phyloP scores from a whole-genome alignment of 2,113 vertebrate species.

The Benitochromis conjunctus region DNA sequence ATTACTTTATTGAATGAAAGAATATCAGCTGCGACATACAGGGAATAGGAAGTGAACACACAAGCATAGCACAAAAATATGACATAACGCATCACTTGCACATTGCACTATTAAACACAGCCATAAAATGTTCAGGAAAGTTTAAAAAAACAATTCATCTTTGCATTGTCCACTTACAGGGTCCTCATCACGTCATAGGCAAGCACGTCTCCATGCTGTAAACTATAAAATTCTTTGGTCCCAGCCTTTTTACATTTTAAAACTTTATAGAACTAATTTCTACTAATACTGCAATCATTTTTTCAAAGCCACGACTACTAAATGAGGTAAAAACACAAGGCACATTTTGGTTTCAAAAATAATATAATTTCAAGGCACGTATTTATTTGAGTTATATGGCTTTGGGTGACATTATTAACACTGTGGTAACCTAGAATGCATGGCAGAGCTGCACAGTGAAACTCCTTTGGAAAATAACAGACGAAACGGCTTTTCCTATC shows the following conservation, averaged over 20 bases:
- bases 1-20: conserved; percentile 79
- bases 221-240: conserved; percentile 65
- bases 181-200: conserved; percentile 31
- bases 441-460: conserved; percentile 19
- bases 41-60: conserved; percentile 60
- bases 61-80: conserved; percentile 57
- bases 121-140: conserved; percentile 52
- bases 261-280: conserved; percentile 30
- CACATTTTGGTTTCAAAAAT: conserved; percentile 55
- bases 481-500: conserved; percentile 51
- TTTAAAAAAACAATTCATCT: conserved; percentile 26
- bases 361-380: conserved; percentile 55
- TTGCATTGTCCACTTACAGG: conserved; percentile 31
- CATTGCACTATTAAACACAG: conserved; percentile 65
- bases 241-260: conserved; percentile 39
- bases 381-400: conserved; percentile 57
- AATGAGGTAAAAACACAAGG: conserved; percentile 65
- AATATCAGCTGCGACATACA: conserved; percentile 52
- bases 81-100: conserved; percentile 54
- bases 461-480: conserved; percentile 40
- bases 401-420: conserved; percentile 67
- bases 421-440: conserved; percentile 73
- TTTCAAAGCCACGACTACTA: conserved; percentile 40
- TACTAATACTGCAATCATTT: conserved; percentile 63
- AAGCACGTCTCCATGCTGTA: conserved; percentile 46